Conservation (phyloP, 2,113 vertebrate species). For the Balaeniceps rex region DNA sequence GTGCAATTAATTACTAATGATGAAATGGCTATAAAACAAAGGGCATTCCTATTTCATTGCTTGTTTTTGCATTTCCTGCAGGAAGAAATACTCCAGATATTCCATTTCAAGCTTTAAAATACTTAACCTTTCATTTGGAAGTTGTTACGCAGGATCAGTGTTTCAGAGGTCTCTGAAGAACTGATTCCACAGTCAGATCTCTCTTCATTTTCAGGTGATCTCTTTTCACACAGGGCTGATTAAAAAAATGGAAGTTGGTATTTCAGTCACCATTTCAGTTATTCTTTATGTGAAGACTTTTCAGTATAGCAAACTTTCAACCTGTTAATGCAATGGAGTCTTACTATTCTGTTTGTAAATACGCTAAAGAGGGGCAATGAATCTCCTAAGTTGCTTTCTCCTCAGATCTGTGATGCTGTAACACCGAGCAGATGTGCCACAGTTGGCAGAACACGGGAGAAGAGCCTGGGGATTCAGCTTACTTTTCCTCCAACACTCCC, state of each 20-base stretch:
- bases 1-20: constrained; percentile 31
- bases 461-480: not conserved
- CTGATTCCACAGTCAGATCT: not conserved
- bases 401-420: not conserved
- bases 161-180: not conserved
- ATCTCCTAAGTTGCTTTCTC: not conserved
- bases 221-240: not conserved
- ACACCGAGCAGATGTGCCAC: not conserved
- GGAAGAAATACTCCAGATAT: not conserved
- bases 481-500: not conserved
- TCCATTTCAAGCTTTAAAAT: not conserved
- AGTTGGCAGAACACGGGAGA: not conserved
- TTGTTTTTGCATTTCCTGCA: not conserved
- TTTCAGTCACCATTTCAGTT: not conserved
- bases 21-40: constrained; percentile 22
- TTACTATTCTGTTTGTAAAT: not conserved
- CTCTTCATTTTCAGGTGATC: not conserved
- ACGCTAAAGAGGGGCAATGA: not conserved
- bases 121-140: not conserved
- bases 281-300: not conserved
- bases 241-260: not conserved
- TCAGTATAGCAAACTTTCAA: not conserved
- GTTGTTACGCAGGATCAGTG: not conserved
- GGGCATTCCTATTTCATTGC: not conserved
- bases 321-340: not conserved